Conservation (phyloP, 92 coral and sea anemone genomes). For the Diadumene lineata region DNA sequence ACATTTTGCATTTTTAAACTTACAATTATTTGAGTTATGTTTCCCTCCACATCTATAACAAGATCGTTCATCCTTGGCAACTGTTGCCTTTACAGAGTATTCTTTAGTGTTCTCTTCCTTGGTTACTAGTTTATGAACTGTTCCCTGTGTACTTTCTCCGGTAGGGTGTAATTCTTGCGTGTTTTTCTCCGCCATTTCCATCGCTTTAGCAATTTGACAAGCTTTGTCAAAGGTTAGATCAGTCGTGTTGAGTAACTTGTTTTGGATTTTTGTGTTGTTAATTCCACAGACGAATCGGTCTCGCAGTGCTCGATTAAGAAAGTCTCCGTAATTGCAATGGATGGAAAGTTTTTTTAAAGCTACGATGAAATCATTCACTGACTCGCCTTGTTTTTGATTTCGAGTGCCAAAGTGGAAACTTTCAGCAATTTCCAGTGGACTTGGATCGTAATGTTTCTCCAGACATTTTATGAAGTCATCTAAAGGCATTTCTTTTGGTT, state of each 20-base stretch:
- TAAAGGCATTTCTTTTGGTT: conserved; percentile 35
- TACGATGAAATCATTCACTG: conserved; percentile 41
- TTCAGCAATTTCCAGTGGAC: conserved; percentile 45
- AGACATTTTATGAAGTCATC: conserved; percentile 22
- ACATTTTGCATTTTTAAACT: conserved; percentile 48
- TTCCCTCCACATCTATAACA: conserved; percentile 54
- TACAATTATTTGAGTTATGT: conserved; percentile 44
- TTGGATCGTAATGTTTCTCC: conserved; percentile 47
- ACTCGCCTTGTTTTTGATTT: conserved; percentile 41
- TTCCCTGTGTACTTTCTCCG: conserved; percentile 19
- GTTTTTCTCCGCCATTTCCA: conserved; percentile 71
- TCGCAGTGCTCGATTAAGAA: conserved; percentile 36
- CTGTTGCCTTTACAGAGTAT: no score
- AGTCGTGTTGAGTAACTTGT: conserved; percentile 32
- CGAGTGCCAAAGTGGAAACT: conserved; percentile 53
- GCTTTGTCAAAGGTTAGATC: conserved; percentile 53
- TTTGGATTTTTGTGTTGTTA: conserved; percentile 44
- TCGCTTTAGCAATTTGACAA: conserved; percentile 40
- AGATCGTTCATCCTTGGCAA: background rate
- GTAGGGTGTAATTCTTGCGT: conserved; percentile 61
- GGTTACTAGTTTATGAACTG: conserved; percentile 27
- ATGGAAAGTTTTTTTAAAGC: conserved; percentile 50
- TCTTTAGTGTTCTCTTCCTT: conserved; percentile 16
- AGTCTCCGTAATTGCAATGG: conserved; percentile 57
- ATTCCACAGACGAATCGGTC: conserved; percentile 69